Evolutionary conservation across 2,888 invertebrate genomes (phyloP), one percentile per base, ranked within the genome.

Genomic region (Agrypnus murinus): DNA sequence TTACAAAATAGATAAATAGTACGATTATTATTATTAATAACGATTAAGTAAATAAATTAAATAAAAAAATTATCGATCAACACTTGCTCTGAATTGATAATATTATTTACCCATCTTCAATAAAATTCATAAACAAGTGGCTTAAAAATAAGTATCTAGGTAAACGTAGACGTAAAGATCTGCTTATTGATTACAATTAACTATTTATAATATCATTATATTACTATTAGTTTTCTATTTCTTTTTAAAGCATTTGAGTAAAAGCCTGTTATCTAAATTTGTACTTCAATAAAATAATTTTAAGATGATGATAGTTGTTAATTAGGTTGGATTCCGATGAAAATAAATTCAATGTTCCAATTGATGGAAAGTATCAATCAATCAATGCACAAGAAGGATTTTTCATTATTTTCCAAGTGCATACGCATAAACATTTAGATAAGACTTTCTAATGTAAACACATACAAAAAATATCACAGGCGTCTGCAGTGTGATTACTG

Each of bases 21-120:
- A 69, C 53, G 69, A 69, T 69, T 69, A 69, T 67, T 60, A 67
- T 67, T 67, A 67, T 62, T 70, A 70, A 69, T 69, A 59, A 12
- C 46, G 46, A 76, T 77, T 73, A 72, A 75, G 75, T 73, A 77
- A 76, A 77, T 74, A 77, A 75, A 77, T 77, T 77, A 75, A 75
- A 57, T 46, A 72, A 72, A 72, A 72, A 72, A 69, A 62, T 69
- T 72, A 70, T 77, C 76, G 74, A 76, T 75, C 73, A 73, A 60
- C 68, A 76, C 75, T 75, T 75, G 76, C 73, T 77, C 76, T 74
- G 76, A 75, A 75, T 77, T 72, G 76, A 77, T 77, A 77, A 77
- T 72, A 71, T 63, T 76, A 66, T 77, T 75, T 77, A 71, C 73
- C 57, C 72, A 69, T 74, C 66, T 64, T 66, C 62, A 68, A 64